Evolutionary conservation across 2,888 invertebrate species (phyloP), one percentile per base, ranked within the genome.

Genomic region (Choristoneura rosaceana): DNA sequence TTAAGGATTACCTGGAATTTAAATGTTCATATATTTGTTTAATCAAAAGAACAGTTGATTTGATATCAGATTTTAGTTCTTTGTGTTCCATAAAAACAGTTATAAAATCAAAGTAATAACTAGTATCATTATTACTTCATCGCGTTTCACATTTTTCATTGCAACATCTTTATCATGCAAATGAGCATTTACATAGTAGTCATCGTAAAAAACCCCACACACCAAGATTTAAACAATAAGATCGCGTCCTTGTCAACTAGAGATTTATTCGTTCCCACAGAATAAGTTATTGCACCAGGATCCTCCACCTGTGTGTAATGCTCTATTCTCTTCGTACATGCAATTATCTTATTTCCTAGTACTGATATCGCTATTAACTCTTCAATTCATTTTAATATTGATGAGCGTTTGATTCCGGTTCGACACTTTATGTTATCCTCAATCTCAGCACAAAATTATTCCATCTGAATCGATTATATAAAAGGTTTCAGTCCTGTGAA

Each of bases 201-300:
- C 71, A 59, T 70, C 58, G 84, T 86, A 84, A 89, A 88, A 87
- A 78, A 84, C 86, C 79, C 80, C 80, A 81, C 78, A 70, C 78
- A 79, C 80, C 78, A 76, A 78, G 77, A 77, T 80, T 76, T 78
- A 77, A 84, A 87, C 84, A 88, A 89, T 86, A 81, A 80, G 77
- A 76, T 76, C 71, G 70, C 75, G 81, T 78, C 84, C 87, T 87
- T 91, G 90, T 89, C 88, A 84, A 78, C 81, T 75, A 71, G 76
- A 87, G 90, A 90, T 91, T 90, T 90, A 90, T 91, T 84, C 66
- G 80, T 90, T 91, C 91, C 86, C 91, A 92, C 88, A 87, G 79
- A 75, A 64, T 69, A 69, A 66, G 61, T 70, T 71, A 71, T 76
- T 76, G 74, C 74, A 77, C 74, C 71, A 75, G 76, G 80, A 79